These are phyloP conservation scores for Notolepis coatsorum DNA, from an alignment of 2,797 vertebrate species.

Conservation along the genomic window DNA sequence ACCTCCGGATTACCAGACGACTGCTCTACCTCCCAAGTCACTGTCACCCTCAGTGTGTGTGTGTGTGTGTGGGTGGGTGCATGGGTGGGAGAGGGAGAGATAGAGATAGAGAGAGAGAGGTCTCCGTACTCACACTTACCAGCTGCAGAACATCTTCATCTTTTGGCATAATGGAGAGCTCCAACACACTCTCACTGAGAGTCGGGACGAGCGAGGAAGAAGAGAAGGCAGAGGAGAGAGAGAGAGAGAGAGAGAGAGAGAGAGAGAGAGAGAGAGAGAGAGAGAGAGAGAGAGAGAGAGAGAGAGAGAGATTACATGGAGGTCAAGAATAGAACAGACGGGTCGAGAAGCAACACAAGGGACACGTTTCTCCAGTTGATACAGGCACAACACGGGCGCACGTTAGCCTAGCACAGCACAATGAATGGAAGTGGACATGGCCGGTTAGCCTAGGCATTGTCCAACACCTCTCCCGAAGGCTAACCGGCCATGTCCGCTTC, in stretches of 20 bases:
- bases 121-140: constrained; percentile 85
- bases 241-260: constrained; percentile 17
- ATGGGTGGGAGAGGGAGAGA: constrained; percentile 12
- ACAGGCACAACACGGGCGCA: no score
- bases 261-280: neutral
- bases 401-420: no score
- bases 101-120: constrained; percentile 40
- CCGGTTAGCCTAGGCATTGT: no score
- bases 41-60: no score
- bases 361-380: no score
- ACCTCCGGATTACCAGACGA: no score
- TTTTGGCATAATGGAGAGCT: constrained; percentile 98
- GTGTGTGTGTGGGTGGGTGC: neutral
- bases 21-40: no score
- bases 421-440: no score
- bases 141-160: constrained; percentile 97
- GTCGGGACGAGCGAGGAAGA: constrained; percentile 1
- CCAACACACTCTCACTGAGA: constrained; percentile 90
- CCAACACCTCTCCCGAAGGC: no score
- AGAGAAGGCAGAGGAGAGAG: neutral
- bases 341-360: neutral
- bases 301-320: neutral
- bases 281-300: neutral
- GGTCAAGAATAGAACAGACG: neutral
- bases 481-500: no score